Percentiles rank a stretch among this genome's conserved stretches.
Conservation (phyloP, 1,140 invertebrate genomes). For the Pentalonia nigronervosa region DNA sequence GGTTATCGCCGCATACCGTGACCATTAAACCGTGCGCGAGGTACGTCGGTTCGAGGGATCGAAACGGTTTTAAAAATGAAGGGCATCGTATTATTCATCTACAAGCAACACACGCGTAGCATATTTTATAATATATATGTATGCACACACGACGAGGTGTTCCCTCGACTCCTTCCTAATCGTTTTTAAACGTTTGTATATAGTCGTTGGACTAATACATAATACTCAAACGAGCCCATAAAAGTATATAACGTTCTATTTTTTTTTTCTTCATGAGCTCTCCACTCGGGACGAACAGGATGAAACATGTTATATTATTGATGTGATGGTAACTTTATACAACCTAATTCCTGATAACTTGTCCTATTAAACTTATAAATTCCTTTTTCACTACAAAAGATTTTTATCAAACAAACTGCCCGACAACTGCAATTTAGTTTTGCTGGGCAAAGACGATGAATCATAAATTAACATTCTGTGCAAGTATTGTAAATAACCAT, state of each 20-base stretch:
- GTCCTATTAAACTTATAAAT: neutral
- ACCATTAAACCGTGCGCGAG: neutral
- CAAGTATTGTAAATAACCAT: neutral
- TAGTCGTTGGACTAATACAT: neutral
- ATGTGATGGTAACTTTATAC: neutral
- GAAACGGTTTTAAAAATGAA: neutral
- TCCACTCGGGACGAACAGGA: neutral
- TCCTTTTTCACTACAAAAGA: neutral
- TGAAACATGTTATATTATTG: neutral
- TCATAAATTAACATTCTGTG: neutral
- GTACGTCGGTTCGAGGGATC: neutral
- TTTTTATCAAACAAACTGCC: neutral
- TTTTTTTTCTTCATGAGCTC: neutral
- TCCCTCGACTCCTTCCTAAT: neutral
- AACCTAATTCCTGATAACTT: constrained; percentile 1
- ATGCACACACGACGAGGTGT: neutral
- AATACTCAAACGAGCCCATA: constrained; percentile 5
- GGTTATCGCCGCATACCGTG: neutral
- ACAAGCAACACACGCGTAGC: neutral
- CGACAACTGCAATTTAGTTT: neutral
- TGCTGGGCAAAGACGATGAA: neutral
- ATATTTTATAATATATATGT: neutral
- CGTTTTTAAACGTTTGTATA: neutral
- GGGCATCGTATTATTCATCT: neutral
- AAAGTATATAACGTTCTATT: constrained; percentile 25